phyloP scores from a whole-genome alignment of 2,113 vertebrate genomes.

The Colius striatus region DNA sequence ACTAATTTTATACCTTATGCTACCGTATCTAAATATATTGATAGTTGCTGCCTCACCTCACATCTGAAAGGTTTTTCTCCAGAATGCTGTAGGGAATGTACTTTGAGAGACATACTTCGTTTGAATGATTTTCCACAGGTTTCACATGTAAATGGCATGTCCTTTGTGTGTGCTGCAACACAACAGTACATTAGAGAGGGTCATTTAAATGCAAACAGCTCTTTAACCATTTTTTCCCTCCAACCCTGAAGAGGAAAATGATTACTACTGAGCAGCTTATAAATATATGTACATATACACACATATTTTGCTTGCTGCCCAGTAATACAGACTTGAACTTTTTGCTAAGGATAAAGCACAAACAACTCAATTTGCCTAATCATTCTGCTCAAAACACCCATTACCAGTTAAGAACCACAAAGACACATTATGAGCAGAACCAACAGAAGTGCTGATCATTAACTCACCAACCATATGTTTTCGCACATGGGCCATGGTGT shows the following conservation, averaged over 20 bases:
- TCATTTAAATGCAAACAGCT: not conserved
- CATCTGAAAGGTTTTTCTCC: constrained; percentile 97
- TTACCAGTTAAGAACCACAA: not conserved
- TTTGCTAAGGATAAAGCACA: not conserved
- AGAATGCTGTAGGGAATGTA: constrained; percentile 96
- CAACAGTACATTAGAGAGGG: not conserved
- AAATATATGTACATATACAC: too few species aligned
- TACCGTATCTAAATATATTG: not conserved
- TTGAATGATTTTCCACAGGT: constrained; percentile 99
- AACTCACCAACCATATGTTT: constrained; percentile 99
- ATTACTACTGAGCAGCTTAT: not conserved
- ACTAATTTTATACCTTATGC: not conserved
- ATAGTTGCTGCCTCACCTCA: constrained; percentile 81
- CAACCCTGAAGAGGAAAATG: not conserved
- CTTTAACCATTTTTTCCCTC: not conserved
- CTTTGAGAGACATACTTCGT: constrained; percentile 99
- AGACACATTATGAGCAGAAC: not conserved
- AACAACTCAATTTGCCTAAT: not conserved
- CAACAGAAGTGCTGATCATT: not conserved
- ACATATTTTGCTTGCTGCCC: not conserved
- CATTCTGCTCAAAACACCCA: not conserved
- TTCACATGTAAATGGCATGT: constrained; percentile 99
- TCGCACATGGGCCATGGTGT: constrained; percentile 98
- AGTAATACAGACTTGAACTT: not conserved
- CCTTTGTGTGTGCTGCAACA: constrained; percentile 94